Evolutionary conservation across 2,113 vertebrate genomes (phyloP).

Genomic region (Chascanopsetta lugubris): DNA sequence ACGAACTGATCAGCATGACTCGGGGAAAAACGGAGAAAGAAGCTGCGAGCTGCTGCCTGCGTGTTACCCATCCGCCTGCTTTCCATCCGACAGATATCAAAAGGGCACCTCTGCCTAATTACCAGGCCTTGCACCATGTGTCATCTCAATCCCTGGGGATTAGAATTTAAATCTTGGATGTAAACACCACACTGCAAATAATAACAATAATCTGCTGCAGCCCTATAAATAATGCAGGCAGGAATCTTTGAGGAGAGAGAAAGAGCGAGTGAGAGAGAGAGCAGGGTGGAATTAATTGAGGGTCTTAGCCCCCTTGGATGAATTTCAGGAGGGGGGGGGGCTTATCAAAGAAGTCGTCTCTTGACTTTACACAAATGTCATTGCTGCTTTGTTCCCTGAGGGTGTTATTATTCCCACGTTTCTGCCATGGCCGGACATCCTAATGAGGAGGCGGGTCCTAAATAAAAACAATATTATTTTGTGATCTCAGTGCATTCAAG

Average conservation of each 20-base stretch:
- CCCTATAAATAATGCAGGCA: conserved; percentile 78
- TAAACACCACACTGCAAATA: conserved; percentile 72
- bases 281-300: conserved; percentile 71
- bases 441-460: conserved; percentile 11
- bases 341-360: conserved; percentile 45
- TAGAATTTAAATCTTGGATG: conserved; percentile 70
- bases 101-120: conserved; percentile 67
- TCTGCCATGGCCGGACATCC: conserved; percentile 16
- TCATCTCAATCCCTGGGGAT: conserved; percentile 66
- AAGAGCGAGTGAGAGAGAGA: too few relatives aligned
- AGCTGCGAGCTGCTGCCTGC: conserved; percentile 19
- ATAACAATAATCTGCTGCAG: conserved; percentile 70
- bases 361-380: conserved; percentile 38
- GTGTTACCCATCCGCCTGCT: conserved; percentile 33
- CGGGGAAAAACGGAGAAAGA: background rate
- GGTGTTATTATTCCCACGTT: conserved; percentile 17
- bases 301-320: conserved; percentile 49
- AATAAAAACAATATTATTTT: conserved; percentile 47
- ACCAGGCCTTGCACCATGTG: conserved; percentile 42
- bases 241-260: conserved; percentile 51
- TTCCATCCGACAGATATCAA: conserved; percentile 56
- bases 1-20: conserved; percentile 22
- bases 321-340: conserved; percentile 16
- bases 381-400: conserved; percentile 6
- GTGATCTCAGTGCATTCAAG: conserved; percentile 39